These are phyloP conservation scores for Spialia ferax DNA, from an alignment of 2,888 invertebrate genomes.

Conservation along the genomic window DNA sequence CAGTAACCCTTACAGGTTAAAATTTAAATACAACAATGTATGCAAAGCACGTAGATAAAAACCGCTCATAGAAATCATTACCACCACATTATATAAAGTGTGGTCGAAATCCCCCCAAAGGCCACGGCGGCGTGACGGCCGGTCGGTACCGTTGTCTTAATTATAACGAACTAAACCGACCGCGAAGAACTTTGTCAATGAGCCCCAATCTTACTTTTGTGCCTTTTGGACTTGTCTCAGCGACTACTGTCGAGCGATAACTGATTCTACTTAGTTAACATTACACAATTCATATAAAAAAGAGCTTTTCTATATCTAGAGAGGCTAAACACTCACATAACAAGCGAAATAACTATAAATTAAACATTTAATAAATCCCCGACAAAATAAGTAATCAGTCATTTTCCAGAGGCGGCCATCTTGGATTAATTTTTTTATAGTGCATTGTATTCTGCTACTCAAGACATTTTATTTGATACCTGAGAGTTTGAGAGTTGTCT, in stretches of 20 bases:
- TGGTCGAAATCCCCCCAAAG: conserved; percentile 42
- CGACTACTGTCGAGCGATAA: neutral
- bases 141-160: conserved; percentile 53
- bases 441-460: too few species aligned
- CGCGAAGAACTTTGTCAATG: conserved; percentile 68
- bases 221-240: neutral
- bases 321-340: too few species aligned
- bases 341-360: too few species aligned
- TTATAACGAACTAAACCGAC: conserved; percentile 58
- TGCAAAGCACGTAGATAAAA: neutral
- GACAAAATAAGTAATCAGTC: too few species aligned
- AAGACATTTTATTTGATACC: too few species aligned
- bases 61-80: conserved; percentile 1
- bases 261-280: neutral
- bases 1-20: too few species aligned
- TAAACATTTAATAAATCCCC: too few species aligned
- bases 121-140: conserved; percentile 42
- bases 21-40: neutral
- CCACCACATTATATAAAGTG: conserved; percentile 30
- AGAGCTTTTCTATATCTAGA: too few species aligned
- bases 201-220: conserved; percentile 39
- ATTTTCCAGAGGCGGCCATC: too few species aligned
- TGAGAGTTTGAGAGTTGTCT: too few species aligned
- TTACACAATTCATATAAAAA: too few species aligned
- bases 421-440: too few species aligned